Conservation (phyloP, 2,797 vertebrate species). For the Periparus ater region DNA sequence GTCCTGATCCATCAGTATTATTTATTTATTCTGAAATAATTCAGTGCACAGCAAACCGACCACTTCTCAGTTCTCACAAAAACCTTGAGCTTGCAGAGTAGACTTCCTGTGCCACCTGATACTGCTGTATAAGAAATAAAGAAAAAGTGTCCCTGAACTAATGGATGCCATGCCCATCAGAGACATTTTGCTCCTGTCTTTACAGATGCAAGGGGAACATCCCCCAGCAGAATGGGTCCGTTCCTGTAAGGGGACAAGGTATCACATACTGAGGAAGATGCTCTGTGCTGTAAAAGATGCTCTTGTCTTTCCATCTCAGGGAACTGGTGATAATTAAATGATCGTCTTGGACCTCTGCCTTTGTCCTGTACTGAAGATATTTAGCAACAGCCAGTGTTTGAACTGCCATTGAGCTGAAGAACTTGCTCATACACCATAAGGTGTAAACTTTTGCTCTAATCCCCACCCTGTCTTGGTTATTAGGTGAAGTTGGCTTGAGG, state of each 20-base stretch:
- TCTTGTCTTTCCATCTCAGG: background rate
- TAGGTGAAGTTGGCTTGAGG: background rate
- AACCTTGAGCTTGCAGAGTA: background rate
- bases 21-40: slow-evolving; percentile 38
- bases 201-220: background rate
- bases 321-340: background rate
- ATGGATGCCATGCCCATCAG: background rate
- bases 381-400: background rate
- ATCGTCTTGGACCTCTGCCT: background rate
- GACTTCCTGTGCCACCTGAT: background rate
- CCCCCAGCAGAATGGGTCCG: background rate
- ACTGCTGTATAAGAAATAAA: background rate
- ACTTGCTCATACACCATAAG: background rate
- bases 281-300: background rate
- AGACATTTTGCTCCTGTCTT: background rate
- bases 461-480: background rate
- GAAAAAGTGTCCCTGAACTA: background rate
- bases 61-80: background rate
- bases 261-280: background rate
- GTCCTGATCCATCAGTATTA: background rate
- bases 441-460: background rate
- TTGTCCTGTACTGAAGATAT: background rate
- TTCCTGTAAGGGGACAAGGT: background rate
- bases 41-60: background rate
- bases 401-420: background rate